Conservation (phyloP, 1,140 invertebrate genomes). For the Drosophila eugracilis region DNA sequence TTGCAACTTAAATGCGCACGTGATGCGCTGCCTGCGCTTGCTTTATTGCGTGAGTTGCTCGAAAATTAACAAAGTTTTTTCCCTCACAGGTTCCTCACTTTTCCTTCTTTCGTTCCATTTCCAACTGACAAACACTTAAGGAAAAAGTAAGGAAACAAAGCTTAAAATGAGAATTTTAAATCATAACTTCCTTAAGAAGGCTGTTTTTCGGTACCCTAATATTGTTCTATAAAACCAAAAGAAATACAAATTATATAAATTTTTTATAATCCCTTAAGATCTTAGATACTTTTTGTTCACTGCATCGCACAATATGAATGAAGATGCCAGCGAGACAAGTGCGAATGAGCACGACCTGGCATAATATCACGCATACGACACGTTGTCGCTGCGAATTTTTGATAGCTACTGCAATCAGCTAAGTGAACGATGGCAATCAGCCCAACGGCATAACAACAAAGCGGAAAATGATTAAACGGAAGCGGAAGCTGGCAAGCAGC, state of each 20-base stretch:
- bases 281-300: background rate
- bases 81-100: constrained; percentile 11
- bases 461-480: constrained; percentile 49
- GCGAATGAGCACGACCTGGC: constrained; percentile 48
- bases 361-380: constrained; percentile 55
- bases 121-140: too few relatives aligned
- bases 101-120: constrained; percentile 1
- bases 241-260: too few relatives aligned
- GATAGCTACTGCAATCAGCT: constrained; percentile 52
- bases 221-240: too few relatives aligned
- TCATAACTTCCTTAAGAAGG: too few relatives aligned
- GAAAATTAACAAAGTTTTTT: constrained; percentile 72
- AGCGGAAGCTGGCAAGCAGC: constrained; percentile 32
- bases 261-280: rapidly evolving
- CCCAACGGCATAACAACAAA: constrained; percentile 31
- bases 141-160: too few relatives aligned
- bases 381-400: constrained; percentile 47
- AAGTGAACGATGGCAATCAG: constrained; percentile 45
- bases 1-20: constrained; percentile 81
- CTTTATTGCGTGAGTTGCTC: constrained; percentile 73
- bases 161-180: too few relatives aligned
- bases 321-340: constrained; percentile 38
- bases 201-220: too few relatives aligned
- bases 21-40: constrained; percentile 70
- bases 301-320: constrained; percentile 38